Base-by-base conservation (phyloP, 1,140 invertebrate genomes). In the Oscheius sp. region DNA sequence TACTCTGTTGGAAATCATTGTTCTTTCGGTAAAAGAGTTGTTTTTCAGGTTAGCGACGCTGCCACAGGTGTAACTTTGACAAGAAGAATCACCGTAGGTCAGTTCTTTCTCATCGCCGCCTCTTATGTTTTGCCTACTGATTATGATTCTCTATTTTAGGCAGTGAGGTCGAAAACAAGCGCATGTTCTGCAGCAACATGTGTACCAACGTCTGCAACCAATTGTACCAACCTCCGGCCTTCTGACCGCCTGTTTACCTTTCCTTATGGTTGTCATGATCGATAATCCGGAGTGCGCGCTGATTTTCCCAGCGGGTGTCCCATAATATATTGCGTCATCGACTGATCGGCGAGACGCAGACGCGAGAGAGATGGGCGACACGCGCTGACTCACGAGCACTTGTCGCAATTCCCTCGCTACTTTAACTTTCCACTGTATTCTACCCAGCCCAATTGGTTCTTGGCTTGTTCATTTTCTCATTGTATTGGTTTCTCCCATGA, bases 291-390 rank as follows among this genome's bases (percentile, higher is more conserved):
- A 42, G n/a, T 42, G 38, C 38, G 10, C n/a, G n/a, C n/a, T 42
- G 38, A 7, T 7, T 42, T 10, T 42, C 7, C 7, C 7, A 42
- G n/a, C 38, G 38, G n/a, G 7, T 42, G 38, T 42, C 7, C 38
- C 7, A n/a, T n/a, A 42, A 7, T 42, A 42, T n/a, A 42, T 42
- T 42, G 38, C 23, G 23, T 13, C 49, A 55, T 55, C 49, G 49
- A 55, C 49, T 55, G 49, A 55, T 55, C 7, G 49, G 23, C 7
- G 49, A 55, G 49, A 55, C 15, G 49, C 49, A 55, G 49, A 55
- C 15, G 7, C 7, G 49, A 15, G 49, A 7, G 49, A 55, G 49
- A 55, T 4, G 49, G 7, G 7, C 15, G 23, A 55, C 15, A 55
- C 15, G 28, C 23, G 28, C 7, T 55, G 7, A 13, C 7, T 55